Evolutionary conservation across 2,113 vertebrate genomes (phyloP).

Genomic region (Ciconia maguari): DNA sequence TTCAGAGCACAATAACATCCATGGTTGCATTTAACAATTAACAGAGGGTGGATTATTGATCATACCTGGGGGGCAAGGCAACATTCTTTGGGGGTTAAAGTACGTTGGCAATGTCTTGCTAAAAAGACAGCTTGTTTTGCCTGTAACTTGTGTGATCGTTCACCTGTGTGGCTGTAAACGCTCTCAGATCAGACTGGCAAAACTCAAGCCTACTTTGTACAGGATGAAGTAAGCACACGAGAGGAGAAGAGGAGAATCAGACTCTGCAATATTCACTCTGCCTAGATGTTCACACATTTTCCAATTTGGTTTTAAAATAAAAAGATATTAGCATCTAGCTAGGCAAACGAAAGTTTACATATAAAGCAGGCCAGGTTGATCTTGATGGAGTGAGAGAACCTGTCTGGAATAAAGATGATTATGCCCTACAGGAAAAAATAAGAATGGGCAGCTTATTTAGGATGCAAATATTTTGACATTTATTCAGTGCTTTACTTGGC

Average conservation of each 20-base stretch:
- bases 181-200: neutral
- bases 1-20: neutral
- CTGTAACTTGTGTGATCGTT: neutral
- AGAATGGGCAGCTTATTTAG: conserved; percentile 31
- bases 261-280: neutral
- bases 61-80: neutral
- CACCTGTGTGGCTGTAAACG: neutral
- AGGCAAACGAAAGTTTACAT: neutral
- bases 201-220: neutral
- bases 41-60: neutral
- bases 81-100: neutral
- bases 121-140: neutral
- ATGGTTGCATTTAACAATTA: neutral
- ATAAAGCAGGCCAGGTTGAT: conserved; percentile 34
- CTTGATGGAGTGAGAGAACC: conserved; percentile 37
- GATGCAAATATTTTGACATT: conserved; percentile 54
- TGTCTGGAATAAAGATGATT: conserved; percentile 37
- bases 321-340: neutral
- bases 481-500: conserved; percentile 12
- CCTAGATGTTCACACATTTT: neutral
- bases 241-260: neutral
- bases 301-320: neutral
- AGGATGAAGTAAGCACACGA: neutral
- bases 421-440: neutral
- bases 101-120: neutral